These are phyloP conservation scores for Malthinus flaveolus DNA, from an alignment of 2,888 invertebrate genomes.

Conservation along the genomic window DNA sequence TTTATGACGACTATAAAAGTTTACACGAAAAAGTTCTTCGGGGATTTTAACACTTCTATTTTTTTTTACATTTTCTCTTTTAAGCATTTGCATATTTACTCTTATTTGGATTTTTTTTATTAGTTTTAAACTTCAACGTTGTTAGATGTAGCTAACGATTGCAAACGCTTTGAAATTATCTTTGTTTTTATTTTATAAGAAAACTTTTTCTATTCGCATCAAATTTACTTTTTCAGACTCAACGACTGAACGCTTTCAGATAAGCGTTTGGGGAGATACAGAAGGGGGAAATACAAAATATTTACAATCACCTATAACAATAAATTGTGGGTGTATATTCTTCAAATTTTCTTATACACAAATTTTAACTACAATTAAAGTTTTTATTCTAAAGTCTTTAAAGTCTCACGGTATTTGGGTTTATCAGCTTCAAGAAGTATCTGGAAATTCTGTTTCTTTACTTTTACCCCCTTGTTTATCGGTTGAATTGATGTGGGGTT, in stretches of 20 bases:
- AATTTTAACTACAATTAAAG: too few species aligned
- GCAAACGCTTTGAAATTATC: slow-evolving; percentile 1
- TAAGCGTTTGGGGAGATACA: background rate
- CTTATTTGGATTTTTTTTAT: slow-evolving; percentile 33
- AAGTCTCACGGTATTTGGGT: too few species aligned
- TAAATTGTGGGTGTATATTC: too few species aligned
- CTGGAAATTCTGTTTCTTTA: too few species aligned
- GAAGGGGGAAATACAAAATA: too few species aligned
- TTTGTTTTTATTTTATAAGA: slow-evolving; percentile 12
- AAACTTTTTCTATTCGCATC: slow-evolving; percentile 10
- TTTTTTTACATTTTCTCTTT: slow-evolving; percentile 29
- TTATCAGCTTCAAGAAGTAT: too few species aligned
- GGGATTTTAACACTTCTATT: slow-evolving; percentile 35
- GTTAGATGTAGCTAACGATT: slow-evolving; percentile 22
- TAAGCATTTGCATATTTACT: slow-evolving; percentile 37
- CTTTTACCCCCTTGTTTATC: too few species aligned
- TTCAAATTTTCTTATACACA: too few species aligned
- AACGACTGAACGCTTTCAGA: background rate
- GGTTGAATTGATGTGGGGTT: too few species aligned
- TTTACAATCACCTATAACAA: too few species aligned
- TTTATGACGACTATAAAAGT: slow-evolving; percentile 38
- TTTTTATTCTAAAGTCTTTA: too few species aligned
- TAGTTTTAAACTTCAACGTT: slow-evolving; percentile 26
- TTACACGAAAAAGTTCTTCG: slow-evolving; percentile 34
- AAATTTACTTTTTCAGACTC: slow-evolving; percentile 1